Base-by-base conservation (phyloP, 2,888 invertebrate genomes). In the Helobdella robusta region DNA sequence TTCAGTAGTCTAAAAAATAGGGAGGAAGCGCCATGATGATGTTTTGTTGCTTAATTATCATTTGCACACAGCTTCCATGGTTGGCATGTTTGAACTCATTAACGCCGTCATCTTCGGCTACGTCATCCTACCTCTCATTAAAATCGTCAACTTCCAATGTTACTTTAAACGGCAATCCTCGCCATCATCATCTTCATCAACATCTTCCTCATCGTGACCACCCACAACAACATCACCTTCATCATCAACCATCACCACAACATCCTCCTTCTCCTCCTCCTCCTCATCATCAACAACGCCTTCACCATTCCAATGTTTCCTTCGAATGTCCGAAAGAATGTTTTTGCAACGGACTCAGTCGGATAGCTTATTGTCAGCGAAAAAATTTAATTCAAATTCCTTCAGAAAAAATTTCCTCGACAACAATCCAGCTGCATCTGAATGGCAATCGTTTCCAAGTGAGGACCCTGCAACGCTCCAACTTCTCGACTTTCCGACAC, bases 311-410 rank as follows among this genome's bases (percentile, higher is more conserved):
- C 56, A n/a, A n/a, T n/a, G n/a, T n/a, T n/a, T n/a, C n/a, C 15
- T 62, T 62, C 48, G 5, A 35, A 20, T 78, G 78, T 63, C 78
- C 78, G 5, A 69, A 69, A 20, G 72, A 71, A 4, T 78, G 78
- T 66, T 77, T 77, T 71, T 78, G 78, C 69, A 75, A 76, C 46
- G 71, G 72, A 2, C 68, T 74, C 30, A 75, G 74, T 62, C 72
- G 73, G 64, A 76, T 75, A 66, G 76, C 77, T 8, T 74, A 76
- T 69, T 78, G 78, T 68, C 73, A 74, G 15, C 67, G 76, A 64
- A 74, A 74, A 66, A 71, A 72, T 8, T 72, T 78, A 8, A 71
- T 72, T 5, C 68, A 68, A 60, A 77, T 78, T 59, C 78, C 78
- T 0, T n/a, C n/a, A n/a, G 70, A 67, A 44, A 74, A 74, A 15